These are phyloP conservation scores for Galendromus occidentalis DNA, from an alignment of 1,140 invertebrate species.

Conservation along the genomic window DNA sequence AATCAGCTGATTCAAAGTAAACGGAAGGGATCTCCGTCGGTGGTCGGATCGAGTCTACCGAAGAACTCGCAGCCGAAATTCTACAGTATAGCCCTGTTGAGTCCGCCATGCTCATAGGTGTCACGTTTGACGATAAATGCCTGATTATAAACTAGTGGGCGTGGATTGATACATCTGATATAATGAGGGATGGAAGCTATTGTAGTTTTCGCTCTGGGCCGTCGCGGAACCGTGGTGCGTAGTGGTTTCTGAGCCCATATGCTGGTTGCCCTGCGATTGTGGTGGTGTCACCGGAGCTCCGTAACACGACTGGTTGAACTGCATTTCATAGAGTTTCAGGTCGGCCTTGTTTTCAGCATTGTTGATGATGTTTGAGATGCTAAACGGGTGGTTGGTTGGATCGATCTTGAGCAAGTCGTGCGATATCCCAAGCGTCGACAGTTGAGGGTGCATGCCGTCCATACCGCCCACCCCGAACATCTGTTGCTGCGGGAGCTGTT, in stretches of 20 bases:
- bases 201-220: not conserved
- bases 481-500: not conserved
- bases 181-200: conserved; percentile 3
- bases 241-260: not conserved
- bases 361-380: conserved; percentile 63
- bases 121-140: not conserved
- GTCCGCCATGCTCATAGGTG: no score
- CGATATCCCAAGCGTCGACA: conserved; percentile 18
- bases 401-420: conserved; percentile 23
- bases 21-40: no score
- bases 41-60: no score
- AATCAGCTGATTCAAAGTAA: no score
- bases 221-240: not conserved
- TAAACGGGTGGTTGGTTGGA: conserved; percentile 62
- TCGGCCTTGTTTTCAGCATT: conserved; percentile 40
- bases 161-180: conserved; percentile 7
- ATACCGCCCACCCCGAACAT: not conserved
- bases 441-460: conserved; percentile 4
- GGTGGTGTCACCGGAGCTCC: conserved; percentile 25
- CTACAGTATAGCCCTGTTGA: no score
- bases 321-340: conserved; percentile 34
- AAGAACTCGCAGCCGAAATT: no score
- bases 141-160: conserved; percentile 10
- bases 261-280: conserved; percentile 7
- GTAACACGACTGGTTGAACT: conserved; percentile 38